Evolutionary conservation across 2,113 vertebrate genomes (phyloP), one percentile per base, ranked within the genome.

Genomic region (Neolamprologus sp.): DNA sequence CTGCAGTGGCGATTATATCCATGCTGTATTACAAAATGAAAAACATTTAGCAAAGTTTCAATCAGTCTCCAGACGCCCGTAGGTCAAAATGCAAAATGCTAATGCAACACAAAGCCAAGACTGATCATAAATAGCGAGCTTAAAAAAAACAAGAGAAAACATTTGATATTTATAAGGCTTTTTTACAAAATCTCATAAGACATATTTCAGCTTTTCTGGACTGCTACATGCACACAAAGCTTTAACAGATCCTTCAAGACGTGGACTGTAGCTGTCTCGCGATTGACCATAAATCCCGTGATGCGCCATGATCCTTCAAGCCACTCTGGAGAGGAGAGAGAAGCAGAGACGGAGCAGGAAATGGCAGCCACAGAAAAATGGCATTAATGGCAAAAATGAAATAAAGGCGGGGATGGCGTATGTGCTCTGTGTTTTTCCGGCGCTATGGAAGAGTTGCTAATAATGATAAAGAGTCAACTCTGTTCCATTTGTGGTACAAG

Each of bases 391-490:
- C 90, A 80, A 87, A 49, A 91, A 89, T 92, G 53, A 92, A 91
- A 91, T 73, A 47, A 85, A 91, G 86, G 51, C 83, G 30, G 30
- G 81, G 83, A 60, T 16, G 6, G 84, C 80, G 81, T 90, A 53
- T 49, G 60, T 33, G 40, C 81, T 65, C 80, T 89, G 83, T 89
- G 55, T 93, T 91, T 89, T 86, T 80, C 78, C 81, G 9, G 79
- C 63, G 85, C 78, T 84, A 7, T 60, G 81, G 85, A 87, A 91
- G 88, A 85, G 30, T 90, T 57, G 45, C 91, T 92, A 94, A 95
- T 95, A 92, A 93, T 95, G 93, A 96, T 82, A 87, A 91, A 95
- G 82, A 92, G 92, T 88, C 45, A 2, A 68, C 16, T 81, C 90
- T 13, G 87, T 86, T 94, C 89, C 91, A 92, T 95, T 93, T 88